Evolutionary conservation across 2,113 vertebrate species (phyloP).

Genomic region (Delphinapterus leucas): DNA sequence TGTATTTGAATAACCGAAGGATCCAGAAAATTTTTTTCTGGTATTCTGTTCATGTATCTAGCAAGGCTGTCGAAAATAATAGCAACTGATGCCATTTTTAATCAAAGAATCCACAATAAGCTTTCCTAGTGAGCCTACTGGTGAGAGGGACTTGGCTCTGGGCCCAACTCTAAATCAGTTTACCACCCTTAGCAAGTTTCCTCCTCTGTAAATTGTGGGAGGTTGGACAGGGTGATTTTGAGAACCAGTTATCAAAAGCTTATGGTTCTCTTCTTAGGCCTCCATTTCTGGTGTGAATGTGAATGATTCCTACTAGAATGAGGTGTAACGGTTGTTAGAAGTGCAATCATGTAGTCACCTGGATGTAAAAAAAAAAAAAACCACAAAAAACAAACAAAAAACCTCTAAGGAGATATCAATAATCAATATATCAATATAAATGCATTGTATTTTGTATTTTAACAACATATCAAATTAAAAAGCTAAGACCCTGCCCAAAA

Average conservation of each 20-base stretch:
- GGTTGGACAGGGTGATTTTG: not conserved
- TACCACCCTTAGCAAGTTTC: constrained; percentile 19
- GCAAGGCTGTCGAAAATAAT: not conserved
- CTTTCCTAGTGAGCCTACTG: not conserved
- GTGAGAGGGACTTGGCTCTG: not conserved
- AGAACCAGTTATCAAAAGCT: constrained; percentile 12
- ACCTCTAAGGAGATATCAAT: not conserved
- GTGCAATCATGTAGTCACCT: not conserved
- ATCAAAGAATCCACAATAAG: not conserved
- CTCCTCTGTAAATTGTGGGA: constrained; percentile 1
- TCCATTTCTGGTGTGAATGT: not conserved
- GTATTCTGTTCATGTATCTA: not conserved
- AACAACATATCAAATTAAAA: not conserved
- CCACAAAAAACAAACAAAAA: not conserved
- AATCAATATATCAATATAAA: not conserved
- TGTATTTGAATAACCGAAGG: constrained; percentile 32
- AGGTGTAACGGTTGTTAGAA: not conserved
- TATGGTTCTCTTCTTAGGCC: not conserved
- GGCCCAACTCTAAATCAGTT: not conserved
- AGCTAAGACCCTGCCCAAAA: not conserved
- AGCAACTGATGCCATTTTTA: not conserved
- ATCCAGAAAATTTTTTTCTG: not conserved
- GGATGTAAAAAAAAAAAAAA: not conserved
- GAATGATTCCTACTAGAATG: constrained; percentile 39
- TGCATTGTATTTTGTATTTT: constrained; percentile 26